A percentile compares a stretch with the other conserved stretches of the same genome.
phyloP scores from a whole-genome alignment of 2,113 vertebrate species.

The Bufo gargarizans region DNA sequence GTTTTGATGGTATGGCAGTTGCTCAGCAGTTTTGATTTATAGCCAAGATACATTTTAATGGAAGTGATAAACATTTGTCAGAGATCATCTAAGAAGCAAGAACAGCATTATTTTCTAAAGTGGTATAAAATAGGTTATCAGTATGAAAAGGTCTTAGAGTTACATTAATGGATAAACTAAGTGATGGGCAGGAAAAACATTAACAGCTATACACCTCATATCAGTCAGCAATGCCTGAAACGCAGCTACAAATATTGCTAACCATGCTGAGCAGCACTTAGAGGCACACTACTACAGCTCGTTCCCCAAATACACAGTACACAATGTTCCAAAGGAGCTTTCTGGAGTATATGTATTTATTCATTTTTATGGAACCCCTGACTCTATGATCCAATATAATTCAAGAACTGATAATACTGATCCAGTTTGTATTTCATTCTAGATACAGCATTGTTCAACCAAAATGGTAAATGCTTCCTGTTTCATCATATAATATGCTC shows the following conservation, averaged over 20 bases:
- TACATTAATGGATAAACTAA: slow-evolving; percentile 20
- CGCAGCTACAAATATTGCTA: neutral
- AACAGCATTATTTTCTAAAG: neutral
- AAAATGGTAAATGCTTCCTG: no score
- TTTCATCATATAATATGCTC: no score
- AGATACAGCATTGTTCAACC: no score
- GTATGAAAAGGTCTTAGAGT: slow-evolving; percentile 1
- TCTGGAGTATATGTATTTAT: neutral
- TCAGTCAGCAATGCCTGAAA: neutral
- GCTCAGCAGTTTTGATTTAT: slow-evolving; percentile 1
- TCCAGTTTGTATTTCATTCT: no score
- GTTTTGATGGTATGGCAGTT: neutral
- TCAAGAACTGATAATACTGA: no score
- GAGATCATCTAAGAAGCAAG: neutral
- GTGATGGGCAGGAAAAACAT: neutral
- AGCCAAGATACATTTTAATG: slow-evolving; percentile 10
- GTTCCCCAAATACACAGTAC: neutral
- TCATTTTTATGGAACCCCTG: neutral
- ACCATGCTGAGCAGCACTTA: slow-evolving; percentile 6
- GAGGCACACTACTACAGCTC: neutral
- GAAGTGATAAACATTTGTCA: neutral
- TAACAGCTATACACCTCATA: neutral
- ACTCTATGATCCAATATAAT: no score
- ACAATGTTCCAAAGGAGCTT: neutral
- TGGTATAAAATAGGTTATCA: slow-evolving; percentile 5